A percentile compares a stretch with the other conserved stretches of the same genome.
Conservation (phyloP, 1,140 invertebrate genomes). For the Caenorhabditis brenneri region DNA sequence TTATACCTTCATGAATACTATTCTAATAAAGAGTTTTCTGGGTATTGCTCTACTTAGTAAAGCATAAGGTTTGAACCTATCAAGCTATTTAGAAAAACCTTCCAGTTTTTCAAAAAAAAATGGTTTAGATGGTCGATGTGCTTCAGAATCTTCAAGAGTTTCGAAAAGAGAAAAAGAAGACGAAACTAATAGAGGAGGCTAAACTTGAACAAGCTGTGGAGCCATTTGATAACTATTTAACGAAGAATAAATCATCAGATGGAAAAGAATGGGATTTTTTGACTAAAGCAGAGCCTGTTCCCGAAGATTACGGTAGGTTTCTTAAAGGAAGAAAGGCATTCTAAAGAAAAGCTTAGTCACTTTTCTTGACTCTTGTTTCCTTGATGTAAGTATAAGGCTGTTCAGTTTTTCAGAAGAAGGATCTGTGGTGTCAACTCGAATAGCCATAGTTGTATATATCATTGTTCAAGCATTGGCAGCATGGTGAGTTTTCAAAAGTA, state of each 20-base stretch:
- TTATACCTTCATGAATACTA: too few species aligned
- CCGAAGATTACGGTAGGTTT: not conserved
- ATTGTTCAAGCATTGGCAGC: constrained; percentile 1
- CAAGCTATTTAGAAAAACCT: too few species aligned
- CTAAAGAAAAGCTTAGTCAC: not conserved
- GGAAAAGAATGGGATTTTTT: constrained; percentile 20
- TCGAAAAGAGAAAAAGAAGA: constrained; percentile 10
- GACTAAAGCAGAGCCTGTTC: not conserved
- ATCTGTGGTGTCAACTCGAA: not conserved
- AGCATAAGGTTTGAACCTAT: too few species aligned
- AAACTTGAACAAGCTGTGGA: not conserved
- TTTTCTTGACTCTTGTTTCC: not conserved
- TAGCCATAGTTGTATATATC: not conserved
- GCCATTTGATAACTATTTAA: not conserved
- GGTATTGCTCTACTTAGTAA: too few species aligned
- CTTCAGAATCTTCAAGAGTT: constrained; percentile 16
- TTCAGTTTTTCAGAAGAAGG: constrained; percentile 28
- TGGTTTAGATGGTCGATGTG: not conserved
- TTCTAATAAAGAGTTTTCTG: too few species aligned
- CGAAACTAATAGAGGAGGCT: not conserved
- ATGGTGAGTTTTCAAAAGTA: not conserved
- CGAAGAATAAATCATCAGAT: not conserved
- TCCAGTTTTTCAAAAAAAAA: not conserved
- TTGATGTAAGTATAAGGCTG: too few species aligned
- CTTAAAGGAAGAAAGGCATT: too few species aligned